Conservation (phyloP, 2,888 invertebrate genomes). For the Kryphioiulus occultus region DNA sequence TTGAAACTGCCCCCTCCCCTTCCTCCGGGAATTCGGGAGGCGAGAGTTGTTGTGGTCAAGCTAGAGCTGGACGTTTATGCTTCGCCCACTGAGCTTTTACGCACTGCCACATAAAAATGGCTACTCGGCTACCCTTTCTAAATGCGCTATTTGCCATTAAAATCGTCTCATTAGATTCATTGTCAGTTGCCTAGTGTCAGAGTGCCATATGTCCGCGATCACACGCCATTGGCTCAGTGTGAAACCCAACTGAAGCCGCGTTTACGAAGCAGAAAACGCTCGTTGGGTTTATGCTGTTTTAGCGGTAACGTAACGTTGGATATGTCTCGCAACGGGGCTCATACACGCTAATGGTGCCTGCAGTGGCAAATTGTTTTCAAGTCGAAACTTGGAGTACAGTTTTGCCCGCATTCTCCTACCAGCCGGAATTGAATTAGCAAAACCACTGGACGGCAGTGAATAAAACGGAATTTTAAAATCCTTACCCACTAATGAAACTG, state of each 20-base stretch:
- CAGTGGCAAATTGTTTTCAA: not conserved
- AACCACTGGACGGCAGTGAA: not conserved
- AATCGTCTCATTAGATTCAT: constrained; percentile 35
- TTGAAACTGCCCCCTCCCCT: not conserved
- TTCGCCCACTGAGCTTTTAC: constrained; percentile 30
- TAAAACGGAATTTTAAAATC: too few species aligned
- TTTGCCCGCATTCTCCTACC: not conserved
- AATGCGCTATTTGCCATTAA: constrained; percentile 35
- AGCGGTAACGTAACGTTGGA: not conserved
- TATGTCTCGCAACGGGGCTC: not conserved
- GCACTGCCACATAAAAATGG: constrained; percentile 31
- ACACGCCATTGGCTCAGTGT: constrained; percentile 28
- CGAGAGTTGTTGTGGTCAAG: not conserved
- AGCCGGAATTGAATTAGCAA: not conserved
- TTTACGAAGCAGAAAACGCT: not conserved
- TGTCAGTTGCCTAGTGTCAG: not conserved
- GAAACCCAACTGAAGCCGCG: not conserved
- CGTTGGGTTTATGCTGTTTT: not conserved
- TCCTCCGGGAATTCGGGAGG: not conserved
- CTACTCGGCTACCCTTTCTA: constrained; percentile 13
- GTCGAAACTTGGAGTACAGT: not conserved
- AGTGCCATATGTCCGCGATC: constrained; percentile 31
- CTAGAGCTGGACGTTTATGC: not conserved
- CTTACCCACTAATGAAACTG: too few species aligned
- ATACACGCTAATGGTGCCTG: not conserved